A percentile compares a stretch with the other conserved stretches of the same genome.
These are phyloP conservation scores for Parasteatoda tepidariorum DNA, from an alignment of 1,140 invertebrate species.

Conservation along the genomic window DNA sequence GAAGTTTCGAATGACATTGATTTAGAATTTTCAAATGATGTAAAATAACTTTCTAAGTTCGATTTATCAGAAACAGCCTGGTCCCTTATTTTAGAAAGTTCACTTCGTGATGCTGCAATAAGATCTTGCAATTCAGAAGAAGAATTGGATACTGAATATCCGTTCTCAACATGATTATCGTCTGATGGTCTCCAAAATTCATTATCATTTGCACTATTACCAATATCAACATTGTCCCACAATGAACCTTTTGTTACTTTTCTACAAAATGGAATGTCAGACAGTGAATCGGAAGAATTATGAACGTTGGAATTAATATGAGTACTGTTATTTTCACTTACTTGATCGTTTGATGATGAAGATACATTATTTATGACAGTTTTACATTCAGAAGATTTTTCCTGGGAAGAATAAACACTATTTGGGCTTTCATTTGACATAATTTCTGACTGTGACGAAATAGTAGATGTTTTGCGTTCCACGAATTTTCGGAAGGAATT, in stretches of 20 bases:
- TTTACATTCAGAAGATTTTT: too few species aligned
- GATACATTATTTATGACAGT: too few species aligned
- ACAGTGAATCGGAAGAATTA: background rate
- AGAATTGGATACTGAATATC: background rate
- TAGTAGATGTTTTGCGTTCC: background rate
- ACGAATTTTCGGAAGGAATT: background rate
- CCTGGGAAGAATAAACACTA: background rate
- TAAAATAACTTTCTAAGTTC: constrained; percentile 50
- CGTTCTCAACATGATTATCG: background rate
- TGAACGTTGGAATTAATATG: too few species aligned
- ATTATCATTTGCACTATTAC: background rate
- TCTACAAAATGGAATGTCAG: constrained; percentile 22
- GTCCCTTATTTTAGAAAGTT: constrained; percentile 33
- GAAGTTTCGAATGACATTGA: background rate
- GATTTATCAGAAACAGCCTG: constrained; percentile 28
- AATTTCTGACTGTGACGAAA: background rate
- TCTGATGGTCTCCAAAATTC: constrained; percentile 1
- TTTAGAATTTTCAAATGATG: constrained; percentile 35
- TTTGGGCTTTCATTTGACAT: background rate
- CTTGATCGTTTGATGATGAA: too few species aligned
- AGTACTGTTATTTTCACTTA: too few species aligned
- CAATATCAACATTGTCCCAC: constrained; percentile 38
- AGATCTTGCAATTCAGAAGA: constrained; percentile 32
- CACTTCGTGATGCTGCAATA: constrained; percentile 35
- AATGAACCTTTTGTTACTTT: constrained; percentile 25